Conservation (phyloP, 2,797 vertebrate genomes). For the Emydoidea blandingii region DNA sequence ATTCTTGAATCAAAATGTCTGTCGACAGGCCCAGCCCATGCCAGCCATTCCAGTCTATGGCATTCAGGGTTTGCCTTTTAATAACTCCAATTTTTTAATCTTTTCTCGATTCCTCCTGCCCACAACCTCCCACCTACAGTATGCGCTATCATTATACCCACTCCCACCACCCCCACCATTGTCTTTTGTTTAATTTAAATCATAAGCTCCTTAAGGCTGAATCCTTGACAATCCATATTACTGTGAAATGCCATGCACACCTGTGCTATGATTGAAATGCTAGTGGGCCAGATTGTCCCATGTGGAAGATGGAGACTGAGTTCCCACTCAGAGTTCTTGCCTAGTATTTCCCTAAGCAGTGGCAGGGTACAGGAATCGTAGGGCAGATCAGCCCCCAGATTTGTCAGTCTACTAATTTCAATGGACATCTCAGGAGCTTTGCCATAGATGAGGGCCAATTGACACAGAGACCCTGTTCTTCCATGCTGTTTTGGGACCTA, state of each 20-base stretch:
- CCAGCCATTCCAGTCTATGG: neutral
- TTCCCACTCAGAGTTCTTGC: neutral
- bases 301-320: neutral
- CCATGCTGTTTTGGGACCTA: neutral
- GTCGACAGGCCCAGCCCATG: neutral
- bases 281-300: neutral
- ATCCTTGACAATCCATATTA: neutral
- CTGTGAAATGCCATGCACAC: neutral
- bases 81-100: neutral
- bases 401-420: neutral
- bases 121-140: no score
- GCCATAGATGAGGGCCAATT: neutral
- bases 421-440: neutral
- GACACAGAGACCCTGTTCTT: neutral
- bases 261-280: neutral
- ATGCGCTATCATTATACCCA: neutral
- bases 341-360: neutral
- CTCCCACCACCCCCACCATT: neutral
- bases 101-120: neutral
- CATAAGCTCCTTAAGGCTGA: neutral
- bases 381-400: neutral
- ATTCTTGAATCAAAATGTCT: constrained; percentile 11
- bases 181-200: neutral
- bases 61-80: neutral
- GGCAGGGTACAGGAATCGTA: neutral